Percentiles rank a stretch among this genome's conserved stretches.
Conservation (phyloP, 2,797 vertebrate species). For the Pelobates cultripes region DNA sequence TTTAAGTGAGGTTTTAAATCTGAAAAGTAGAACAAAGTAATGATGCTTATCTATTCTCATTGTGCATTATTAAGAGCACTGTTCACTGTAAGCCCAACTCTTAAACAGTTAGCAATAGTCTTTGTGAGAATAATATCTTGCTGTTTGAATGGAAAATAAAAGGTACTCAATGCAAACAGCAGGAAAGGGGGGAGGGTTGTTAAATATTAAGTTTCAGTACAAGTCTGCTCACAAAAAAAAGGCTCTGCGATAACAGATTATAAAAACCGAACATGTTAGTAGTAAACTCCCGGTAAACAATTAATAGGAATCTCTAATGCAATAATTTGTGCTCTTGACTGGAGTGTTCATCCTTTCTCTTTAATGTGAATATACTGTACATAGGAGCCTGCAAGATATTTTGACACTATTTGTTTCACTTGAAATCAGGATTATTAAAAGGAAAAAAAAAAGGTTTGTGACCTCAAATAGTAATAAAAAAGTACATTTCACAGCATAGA, state of each 20-base stretch:
- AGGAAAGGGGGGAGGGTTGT: too few species aligned
- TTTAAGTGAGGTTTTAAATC: background rate
- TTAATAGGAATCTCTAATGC: constrained; percentile 12
- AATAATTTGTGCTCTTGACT: constrained; percentile 31
- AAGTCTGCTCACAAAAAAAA: too few species aligned
- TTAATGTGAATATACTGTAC: constrained; percentile 23
- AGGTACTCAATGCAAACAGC: too few species aligned
- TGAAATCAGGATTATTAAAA: background rate
- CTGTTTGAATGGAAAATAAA: too few species aligned
- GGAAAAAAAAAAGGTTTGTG: background rate
- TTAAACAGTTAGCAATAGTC: too few species aligned
- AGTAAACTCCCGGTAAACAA: background rate
- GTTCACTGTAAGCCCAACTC: too few species aligned
- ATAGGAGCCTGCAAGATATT: constrained; percentile 12
- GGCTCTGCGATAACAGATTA: too few species aligned
- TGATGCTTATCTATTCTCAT: background rate
- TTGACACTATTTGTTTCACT: background rate
- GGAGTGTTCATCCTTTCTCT: background rate
- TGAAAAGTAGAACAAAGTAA: background rate
- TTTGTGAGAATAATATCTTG: too few species aligned
- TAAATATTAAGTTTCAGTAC: too few species aligned
- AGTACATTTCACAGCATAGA: background rate
- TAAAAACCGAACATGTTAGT: constrained; percentile 28
- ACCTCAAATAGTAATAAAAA: background rate
- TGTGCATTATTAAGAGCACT: background rate